Evolutionary conservation across 2,113 vertebrate genomes (phyloP), one percentile per base, ranked within the genome.

Genomic region (Anser cygnoides): DNA sequence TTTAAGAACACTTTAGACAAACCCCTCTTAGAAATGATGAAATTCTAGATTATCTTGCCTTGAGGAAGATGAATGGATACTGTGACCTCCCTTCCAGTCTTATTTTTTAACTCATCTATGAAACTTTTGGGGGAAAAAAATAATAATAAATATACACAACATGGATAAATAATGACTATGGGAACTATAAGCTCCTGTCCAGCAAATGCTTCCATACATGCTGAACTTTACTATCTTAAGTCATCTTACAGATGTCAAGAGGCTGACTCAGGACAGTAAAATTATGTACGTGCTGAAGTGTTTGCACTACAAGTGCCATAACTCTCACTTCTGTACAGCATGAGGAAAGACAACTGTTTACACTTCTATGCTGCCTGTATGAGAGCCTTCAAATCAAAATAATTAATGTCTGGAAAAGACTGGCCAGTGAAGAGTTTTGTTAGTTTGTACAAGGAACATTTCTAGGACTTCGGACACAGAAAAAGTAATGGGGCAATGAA

Each of bases 181-280:
- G 70, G 66, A 96, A 90, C 83, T 58, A 46, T 26, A 90, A 90
- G 73, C 59, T 77, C 72, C 72, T 87, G 52, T 52, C 71, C 58
- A 77, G 63, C 13, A 92, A 94, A 92, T 37, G 37, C 41, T 91
- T 79, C 37, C 25, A 85, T 73, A 65, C 39, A 62, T 3, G 28
- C 37, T 90, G 68, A 96, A 93, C 82, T 88, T 91, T 31, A 33
- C 26, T 79, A 82, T 95, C 91, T 92, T 33, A 68, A 85, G 63
- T 62, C 75, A 94, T 87, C 84, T 74, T 50, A 83, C 49, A 90
- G 55, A 94, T 84, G 41, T 92, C 49, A 91, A 62, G 22, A n/a
- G 52, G 68, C 66, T 86, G 77, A 92, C 77, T 95, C 84, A 91
- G 50, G 91, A 78, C 23, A 92, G 49, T 50, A 70, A 62, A 95